Conservation (phyloP, 2,113 vertebrate genomes). For the Gallinago media region DNA sequence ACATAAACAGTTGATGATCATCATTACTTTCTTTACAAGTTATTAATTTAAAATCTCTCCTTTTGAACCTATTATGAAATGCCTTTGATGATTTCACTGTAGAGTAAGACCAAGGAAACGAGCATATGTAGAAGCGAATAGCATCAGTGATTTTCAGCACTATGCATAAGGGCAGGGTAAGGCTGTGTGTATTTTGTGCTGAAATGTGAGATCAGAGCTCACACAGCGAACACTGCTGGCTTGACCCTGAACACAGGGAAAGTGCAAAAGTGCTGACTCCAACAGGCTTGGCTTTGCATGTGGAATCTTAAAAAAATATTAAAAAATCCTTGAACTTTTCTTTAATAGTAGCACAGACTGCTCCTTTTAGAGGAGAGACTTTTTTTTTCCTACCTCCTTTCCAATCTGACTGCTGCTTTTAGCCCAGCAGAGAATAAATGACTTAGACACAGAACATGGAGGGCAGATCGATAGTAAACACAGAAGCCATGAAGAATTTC, state of each 20-base stretch:
- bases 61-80: constrained; percentile 46
- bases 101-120: constrained; percentile 15
- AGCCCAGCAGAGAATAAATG: constrained; percentile 51
- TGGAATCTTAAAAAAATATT: constrained; percentile 43
- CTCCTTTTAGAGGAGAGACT: constrained; percentile 30
- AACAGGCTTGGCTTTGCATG: constrained; percentile 59
- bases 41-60: constrained; percentile 41
- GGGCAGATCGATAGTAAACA: neutral
- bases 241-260: constrained; percentile 70
- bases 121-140: constrained; percentile 40
- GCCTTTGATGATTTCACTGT: constrained; percentile 15
- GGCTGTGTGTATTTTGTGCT: constrained; percentile 54
- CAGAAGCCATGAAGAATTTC: neutral
- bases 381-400: constrained; percentile 51
- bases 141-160: constrained; percentile 66
- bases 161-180: constrained; percentile 49
- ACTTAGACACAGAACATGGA: neutral
- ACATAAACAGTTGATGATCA: neutral
- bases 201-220: constrained; percentile 56
- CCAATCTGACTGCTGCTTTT: constrained; percentile 60
- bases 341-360: constrained; percentile 55
- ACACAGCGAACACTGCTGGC: constrained; percentile 58
- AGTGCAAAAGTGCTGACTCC: constrained; percentile 75
- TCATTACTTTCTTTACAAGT: constrained; percentile 56
- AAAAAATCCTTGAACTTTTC: constrained; percentile 39